These are phyloP conservation scores for Dromaius novaehollandiae DNA, from an alignment of 2,113 vertebrate species.

Conservation along the genomic window DNA sequence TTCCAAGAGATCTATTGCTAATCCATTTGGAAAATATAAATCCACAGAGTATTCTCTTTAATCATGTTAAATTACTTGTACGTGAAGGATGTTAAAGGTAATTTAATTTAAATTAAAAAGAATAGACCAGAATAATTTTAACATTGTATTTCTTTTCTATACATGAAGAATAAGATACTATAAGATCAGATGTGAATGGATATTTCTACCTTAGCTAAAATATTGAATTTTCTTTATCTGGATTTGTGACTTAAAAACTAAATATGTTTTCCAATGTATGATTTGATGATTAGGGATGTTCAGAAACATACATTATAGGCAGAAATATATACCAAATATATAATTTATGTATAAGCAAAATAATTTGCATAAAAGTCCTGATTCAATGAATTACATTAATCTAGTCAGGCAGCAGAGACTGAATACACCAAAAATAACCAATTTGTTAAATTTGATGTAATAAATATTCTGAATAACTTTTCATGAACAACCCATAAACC, in stretches of 20 bases:
- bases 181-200: not conserved
- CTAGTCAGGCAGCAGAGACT: not conserved
- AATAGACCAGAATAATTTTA: not conserved
- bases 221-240: not conserved
- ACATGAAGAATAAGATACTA: not conserved
- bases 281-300: not conserved
- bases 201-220: not conserved
- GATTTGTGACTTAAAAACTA: constrained; percentile 15
- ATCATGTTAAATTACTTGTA: constrained; percentile 34
- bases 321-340: not conserved
- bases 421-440: not conserved
- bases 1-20: constrained; percentile 47
- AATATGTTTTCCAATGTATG: not conserved
- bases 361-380: not conserved
- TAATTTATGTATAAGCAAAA: not conserved
- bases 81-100: not conserved
- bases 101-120: constrained; percentile 28
- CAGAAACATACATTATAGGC: not conserved
- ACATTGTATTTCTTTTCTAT: not conserved
- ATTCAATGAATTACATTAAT: not conserved
- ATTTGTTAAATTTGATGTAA: not conserved
- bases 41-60: constrained; percentile 46
- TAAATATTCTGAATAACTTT: constrained; percentile 28
- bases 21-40: constrained; percentile 68
- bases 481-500: not conserved